phyloP scores from a whole-genome alignment of 2,888 invertebrate genomes.

The Shargacucullia verbasci region DNA sequence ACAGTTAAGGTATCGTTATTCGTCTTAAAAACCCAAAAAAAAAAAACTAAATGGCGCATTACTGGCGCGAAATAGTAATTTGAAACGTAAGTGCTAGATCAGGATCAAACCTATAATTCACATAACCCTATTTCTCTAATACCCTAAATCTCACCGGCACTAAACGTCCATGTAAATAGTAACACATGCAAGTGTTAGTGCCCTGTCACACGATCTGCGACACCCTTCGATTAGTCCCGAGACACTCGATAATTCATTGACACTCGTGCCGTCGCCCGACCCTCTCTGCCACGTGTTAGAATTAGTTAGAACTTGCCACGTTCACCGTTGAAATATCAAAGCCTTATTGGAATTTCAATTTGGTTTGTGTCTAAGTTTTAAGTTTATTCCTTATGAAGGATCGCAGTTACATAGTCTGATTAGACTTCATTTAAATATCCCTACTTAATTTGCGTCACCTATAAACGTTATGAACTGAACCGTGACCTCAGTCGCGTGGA shows the following conservation, averaged over 20 bases:
- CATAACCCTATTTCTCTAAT: no score
- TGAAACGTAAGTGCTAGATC: no score
- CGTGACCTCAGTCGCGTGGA: no score
- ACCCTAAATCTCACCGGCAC: slow-evolving; percentile 20
- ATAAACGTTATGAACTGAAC: no score
- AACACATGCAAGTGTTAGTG: slow-evolving; percentile 45
- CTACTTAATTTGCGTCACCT: no score
- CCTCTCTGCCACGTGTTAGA: slow-evolving; percentile 63
- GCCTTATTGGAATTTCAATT: slow-evolving; percentile 52
- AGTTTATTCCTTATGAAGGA: slow-evolving; percentile 1
- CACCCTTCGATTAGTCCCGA: slow-evolving; percentile 72
- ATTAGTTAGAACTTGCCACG: slow-evolving; percentile 54
- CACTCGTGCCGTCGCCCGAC: slow-evolving; percentile 62
- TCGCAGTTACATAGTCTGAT: no score
- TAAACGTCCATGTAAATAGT: slow-evolving; percentile 51
- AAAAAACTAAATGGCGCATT: no score
- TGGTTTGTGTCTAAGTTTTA: slow-evolving; percentile 26
- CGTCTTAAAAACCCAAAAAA: no score
- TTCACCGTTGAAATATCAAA: slow-evolving; percentile 35
- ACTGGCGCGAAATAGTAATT: no score
- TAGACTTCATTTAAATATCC: no score
- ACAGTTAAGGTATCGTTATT: no score
- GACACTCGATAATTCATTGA: slow-evolving; percentile 84
- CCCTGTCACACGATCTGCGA: slow-evolving; percentile 45
- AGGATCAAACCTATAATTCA: no score